Percentiles rank a stretch among this genome's conserved stretches.
Evolutionary conservation across 2,888 invertebrate genomes (phyloP).

Genomic region (Dicranocentrus wangi): DNA sequence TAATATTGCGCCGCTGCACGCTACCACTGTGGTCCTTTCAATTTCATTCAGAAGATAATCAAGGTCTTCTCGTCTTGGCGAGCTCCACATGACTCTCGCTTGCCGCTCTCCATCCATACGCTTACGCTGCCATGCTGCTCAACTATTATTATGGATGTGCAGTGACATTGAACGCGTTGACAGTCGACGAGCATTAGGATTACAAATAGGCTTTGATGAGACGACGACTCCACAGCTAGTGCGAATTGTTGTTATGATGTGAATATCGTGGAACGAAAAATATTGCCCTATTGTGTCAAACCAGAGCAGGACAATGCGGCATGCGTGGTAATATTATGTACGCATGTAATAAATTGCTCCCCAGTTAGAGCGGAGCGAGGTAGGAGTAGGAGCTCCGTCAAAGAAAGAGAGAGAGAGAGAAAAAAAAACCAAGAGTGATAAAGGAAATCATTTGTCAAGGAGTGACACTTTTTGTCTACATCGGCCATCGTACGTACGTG

Average conservation of each 20-base stretch:
- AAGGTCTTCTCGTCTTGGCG: background rate
- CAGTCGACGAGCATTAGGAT: slow-evolving; percentile 31
- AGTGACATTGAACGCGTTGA: slow-evolving; percentile 38
- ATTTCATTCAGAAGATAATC: background rate
- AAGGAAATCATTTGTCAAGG: slow-evolving; percentile 47
- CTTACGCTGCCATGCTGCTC: background rate
- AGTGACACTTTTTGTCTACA: background rate
- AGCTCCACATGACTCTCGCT: background rate
- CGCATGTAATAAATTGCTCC: background rate
- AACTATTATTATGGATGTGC: too few relatives aligned
- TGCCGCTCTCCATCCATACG: background rate
- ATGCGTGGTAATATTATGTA: background rate
- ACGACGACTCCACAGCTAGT: slow-evolving; percentile 20
- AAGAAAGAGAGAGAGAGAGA: background rate
- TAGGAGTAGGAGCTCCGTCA: background rate
- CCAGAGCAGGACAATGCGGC: background rate
- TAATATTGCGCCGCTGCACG: too few relatives aligned
- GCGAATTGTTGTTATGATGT: slow-evolving; percentile 22
- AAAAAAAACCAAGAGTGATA: slow-evolving; percentile 12
- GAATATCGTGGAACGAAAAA: slow-evolving; percentile 28
- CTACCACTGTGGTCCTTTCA: too few relatives aligned
- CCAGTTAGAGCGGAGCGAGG: background rate
- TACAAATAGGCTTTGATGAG: slow-evolving; percentile 30
- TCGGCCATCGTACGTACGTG: background rate
- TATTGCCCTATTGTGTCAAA: slow-evolving; percentile 50